Base-by-base conservation (phyloP, 2,113 vertebrate genomes). In the Garra rufa region DNA sequence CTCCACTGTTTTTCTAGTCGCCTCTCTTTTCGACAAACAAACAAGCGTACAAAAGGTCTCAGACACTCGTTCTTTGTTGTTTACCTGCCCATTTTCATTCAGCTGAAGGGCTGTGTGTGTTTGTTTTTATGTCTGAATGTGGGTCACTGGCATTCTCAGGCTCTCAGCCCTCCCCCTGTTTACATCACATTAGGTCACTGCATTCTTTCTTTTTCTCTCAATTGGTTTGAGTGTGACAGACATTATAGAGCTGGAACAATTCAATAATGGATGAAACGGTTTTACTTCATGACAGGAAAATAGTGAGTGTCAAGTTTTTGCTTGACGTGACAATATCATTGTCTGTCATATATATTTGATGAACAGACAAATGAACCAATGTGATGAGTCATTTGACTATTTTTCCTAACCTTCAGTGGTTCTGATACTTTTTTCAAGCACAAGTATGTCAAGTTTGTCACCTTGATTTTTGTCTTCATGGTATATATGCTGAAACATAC, bases 131-230 rank as follows among this genome's bases (percentile, higher is more conserved):
- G 41, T 63, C 2, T 71, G 76, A 71, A 48, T 85, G 63, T 85
- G 83, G 83, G 83, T 85, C 83, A 85, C 30, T 61, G 76, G 50
- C 50, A 28, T 55, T 78, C 28, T 84, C 50, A 71, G 76, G 65
- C 50, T 44, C 17, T 59, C 50, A 21, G 44, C 61, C 76, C 76
- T 71, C 21, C 63, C 83, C 48, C 65, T 85, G 83, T 86, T 71
- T 67, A 28, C 79, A 76, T 77, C 63, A 59, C 28, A 44, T 73
- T 80, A 71, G 83, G 75, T 79, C 83, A 84, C 63, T 79, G 63
- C 63, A 34, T 80, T 79, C 38, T 59, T 57, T 79, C 50, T 28
- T 50, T 71, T 61, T 43, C 17, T 24, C 46, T 63, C n/a, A 1
- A 57, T 71, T 43, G 13, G 38, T 57, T 50, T 79, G 83, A 28